These are phyloP conservation scores for Theretra japonica DNA, from an alignment of 2,888 invertebrate species.

Conservation along the genomic window DNA sequence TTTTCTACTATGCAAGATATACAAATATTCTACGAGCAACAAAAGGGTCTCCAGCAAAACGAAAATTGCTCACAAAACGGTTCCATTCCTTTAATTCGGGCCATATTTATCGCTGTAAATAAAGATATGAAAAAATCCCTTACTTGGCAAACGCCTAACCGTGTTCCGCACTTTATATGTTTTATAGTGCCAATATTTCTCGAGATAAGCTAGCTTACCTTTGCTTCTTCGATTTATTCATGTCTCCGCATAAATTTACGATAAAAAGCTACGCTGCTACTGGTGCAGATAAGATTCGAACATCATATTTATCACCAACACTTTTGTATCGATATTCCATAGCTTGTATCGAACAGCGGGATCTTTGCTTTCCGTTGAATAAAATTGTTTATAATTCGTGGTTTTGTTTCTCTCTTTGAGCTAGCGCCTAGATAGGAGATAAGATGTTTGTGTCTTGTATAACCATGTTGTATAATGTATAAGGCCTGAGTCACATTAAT, in stretches of 20 bases:
- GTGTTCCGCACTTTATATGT: conserved; percentile 61
- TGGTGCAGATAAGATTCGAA: conserved; percentile 22
- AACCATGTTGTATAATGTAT: neutral
- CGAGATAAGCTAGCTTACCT: conserved; percentile 73
- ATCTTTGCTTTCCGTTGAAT: conserved; percentile 2
- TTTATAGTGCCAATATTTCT: conserved; percentile 76
- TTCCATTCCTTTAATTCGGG: neutral
- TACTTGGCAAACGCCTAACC: conserved; percentile 52
- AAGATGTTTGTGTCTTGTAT: neutral
- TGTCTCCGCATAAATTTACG: conserved; percentile 75
- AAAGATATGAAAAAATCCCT: conserved; percentile 45
- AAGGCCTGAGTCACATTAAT: no score
- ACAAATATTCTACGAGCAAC: no score
- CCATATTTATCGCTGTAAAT: conserved; percentile 26
- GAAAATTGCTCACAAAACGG: neutral
- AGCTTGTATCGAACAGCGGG: neutral
- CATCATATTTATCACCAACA: conserved; percentile 25
- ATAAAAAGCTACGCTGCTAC: conserved; percentile 24
- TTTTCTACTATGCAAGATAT: no score
- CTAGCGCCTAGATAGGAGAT: no score
- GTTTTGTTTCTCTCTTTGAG: neutral
- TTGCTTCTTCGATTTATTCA: conserved; percentile 80
- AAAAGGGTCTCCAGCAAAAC: neutral
- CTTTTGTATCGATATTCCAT: conserved; percentile 12
- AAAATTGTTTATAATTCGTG: neutral